phyloP scores from a whole-genome alignment of 2,888 invertebrate species.

The Polyommatus iphigenia region DNA sequence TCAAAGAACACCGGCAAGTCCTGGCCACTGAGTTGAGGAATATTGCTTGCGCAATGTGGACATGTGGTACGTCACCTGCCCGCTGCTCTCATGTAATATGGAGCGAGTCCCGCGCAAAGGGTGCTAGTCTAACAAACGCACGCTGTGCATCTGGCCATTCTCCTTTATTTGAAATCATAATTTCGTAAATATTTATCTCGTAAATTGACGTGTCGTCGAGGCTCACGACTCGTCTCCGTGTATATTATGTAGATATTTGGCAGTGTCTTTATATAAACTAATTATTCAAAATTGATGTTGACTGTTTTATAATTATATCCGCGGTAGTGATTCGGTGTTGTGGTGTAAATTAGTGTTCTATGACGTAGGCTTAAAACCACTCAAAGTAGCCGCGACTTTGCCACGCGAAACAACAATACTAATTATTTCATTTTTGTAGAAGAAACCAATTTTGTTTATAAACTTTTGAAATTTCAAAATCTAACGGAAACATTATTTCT shows the following conservation, averaged over 20 bases:
- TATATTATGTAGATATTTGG: slow-evolving; percentile 75
- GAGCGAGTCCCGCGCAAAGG: not conserved
- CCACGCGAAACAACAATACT: slow-evolving; percentile 27
- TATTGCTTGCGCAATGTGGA: not conserved
- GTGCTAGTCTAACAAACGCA: not conserved
- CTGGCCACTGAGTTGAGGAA: not conserved
- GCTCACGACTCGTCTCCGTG: slow-evolving; percentile 60
- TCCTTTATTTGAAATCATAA: slow-evolving; percentile 26
- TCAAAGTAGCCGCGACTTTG: slow-evolving; percentile 50
- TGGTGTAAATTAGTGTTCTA: slow-evolving; percentile 81
- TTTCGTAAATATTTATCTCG: slow-evolving; percentile 25
- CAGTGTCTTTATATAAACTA: slow-evolving; percentile 70
- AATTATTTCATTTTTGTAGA: too few species aligned
- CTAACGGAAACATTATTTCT: not conserved
- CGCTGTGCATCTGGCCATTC: not conserved
- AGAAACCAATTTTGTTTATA: not conserved
- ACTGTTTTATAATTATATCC: slow-evolving; percentile 80
- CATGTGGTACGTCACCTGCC: not conserved
- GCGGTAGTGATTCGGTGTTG: slow-evolving; percentile 81
- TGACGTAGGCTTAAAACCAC: slow-evolving; percentile 67
- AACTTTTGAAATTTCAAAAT: not conserved
- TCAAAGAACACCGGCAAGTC: not conserved
- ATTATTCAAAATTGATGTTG: slow-evolving; percentile 81
- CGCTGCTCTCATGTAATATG: not conserved
- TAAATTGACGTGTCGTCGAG: slow-evolving; percentile 48